phyloP scores from a whole-genome alignment of 2,888 invertebrate genomes.

The Drosophila meridionalis region DNA sequence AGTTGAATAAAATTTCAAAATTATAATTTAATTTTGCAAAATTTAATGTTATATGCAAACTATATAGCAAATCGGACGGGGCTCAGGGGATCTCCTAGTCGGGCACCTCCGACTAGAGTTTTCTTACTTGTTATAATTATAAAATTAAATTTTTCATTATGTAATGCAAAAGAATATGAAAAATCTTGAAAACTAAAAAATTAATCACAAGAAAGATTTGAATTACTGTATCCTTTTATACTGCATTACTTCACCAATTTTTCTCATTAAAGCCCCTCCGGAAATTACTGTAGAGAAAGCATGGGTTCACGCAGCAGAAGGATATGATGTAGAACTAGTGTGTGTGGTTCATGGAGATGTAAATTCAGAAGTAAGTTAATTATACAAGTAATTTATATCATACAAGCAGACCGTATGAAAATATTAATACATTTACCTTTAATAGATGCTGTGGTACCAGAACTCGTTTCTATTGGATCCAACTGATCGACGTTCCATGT shows the following conservation, averaged over 20 bases:
- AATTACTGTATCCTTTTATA: neutral
- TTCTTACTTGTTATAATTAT: too few relatives aligned
- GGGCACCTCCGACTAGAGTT: too few relatives aligned
- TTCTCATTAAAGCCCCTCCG: constrained; percentile 86
- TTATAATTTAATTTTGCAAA: too few relatives aligned
- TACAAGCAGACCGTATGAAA: neutral
- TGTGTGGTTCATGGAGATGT: constrained; percentile 88
- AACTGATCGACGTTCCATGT: constrained; percentile 88
- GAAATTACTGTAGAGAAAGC: constrained; percentile 88
- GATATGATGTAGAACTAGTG: constrained; percentile 87
- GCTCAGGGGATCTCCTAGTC: too few relatives aligned
- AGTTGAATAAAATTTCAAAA: too few relatives aligned
- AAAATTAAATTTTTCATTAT: too few relatives aligned
- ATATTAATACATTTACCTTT: constrained; percentile 29
- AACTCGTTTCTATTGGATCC: constrained; percentile 88
- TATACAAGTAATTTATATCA: neutral
- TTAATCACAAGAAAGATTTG: neutral
- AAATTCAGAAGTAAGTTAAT: constrained; percentile 85
- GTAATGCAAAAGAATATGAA: too few relatives aligned
- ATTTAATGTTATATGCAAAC: too few relatives aligned
- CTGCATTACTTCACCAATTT: neutral
- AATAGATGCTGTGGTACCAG: constrained; percentile 88
- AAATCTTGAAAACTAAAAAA: too few relatives aligned
- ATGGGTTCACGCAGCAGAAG: constrained; percentile 88
- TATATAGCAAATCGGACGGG: too few relatives aligned